These are phyloP conservation scores for Philypnodon macrostomus DNA, from an alignment of 2,797 vertebrate species.

Conservation along the genomic window DNA sequence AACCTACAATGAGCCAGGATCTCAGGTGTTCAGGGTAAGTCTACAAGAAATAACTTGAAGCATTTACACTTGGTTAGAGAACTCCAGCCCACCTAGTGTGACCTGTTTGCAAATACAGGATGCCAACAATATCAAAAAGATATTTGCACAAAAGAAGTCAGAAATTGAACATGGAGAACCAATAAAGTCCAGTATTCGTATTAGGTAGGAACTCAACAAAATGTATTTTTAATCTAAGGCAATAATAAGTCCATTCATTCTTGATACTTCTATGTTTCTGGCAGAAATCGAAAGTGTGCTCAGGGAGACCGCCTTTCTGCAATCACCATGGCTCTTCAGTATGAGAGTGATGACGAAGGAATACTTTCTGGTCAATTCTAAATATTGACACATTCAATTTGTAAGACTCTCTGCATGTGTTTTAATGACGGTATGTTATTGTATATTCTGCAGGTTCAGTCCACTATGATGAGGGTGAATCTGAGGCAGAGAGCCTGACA, in stretches of 20 bases:
- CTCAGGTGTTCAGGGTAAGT: conserved; percentile 96
- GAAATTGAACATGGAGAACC: conserved; percentile 96
- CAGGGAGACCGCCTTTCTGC: conserved; percentile 92
- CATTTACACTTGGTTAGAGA: not conserved
- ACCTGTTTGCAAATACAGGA: conserved; percentile 77
- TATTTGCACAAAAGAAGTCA: conserved; percentile 92
- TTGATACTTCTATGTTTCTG: not conserved
- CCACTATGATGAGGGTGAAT: conserved; percentile 92
- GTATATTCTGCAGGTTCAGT: conserved; percentile 82
- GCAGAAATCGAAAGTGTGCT: conserved; percentile 93
- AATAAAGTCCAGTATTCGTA: conserved; percentile 92
- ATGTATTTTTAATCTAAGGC: too few species aligned
- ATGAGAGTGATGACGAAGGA: conserved; percentile 95
- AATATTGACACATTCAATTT: not conserved
- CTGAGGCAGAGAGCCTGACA: conserved; percentile 91
- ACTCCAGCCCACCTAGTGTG: not conserved
- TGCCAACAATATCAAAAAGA: conserved; percentile 97
- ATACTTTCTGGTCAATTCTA: conserved; percentile 83
- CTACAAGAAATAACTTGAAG: not conserved
- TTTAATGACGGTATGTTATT: not conserved
- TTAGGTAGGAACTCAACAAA: too few species aligned
- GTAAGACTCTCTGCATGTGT: not conserved
- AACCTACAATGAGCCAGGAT: conserved; percentile 98
- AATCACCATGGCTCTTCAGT: conserved; percentile 89
- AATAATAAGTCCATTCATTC: not conserved